Conservation (phyloP, 2,888 invertebrate species). For the Zhuqinia jingwanae region DNA sequence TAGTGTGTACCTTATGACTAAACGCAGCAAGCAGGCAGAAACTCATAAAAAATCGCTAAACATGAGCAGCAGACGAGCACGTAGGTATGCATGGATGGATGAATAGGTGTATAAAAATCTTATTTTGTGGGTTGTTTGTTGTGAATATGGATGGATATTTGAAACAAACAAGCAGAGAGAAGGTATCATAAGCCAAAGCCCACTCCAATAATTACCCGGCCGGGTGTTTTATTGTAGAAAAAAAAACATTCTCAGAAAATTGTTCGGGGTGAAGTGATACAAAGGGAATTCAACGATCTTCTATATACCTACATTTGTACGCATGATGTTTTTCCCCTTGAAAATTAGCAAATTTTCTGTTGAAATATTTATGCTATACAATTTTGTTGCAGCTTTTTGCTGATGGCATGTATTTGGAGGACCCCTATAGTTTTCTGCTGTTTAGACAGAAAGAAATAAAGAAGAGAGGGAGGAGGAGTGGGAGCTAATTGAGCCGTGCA, state of each 20-base stretch:
- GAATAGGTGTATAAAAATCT: no score
- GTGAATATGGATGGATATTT: neutral
- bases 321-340: no score
- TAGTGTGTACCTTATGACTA: no score
- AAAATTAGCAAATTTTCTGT: neutral
- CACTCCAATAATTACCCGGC: conserved; percentile 49
- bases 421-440: no score
- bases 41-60: no score
- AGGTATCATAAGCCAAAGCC: conserved; percentile 19
- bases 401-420: no score
- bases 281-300: neutral
- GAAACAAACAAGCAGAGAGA: no score
- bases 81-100: neutral
- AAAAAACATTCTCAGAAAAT: neutral
- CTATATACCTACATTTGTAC: no score
- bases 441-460: neutral
- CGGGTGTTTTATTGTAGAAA: conserved; percentile 40
- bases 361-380: neutral
- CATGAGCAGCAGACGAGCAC: no score
- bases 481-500: conserved; percentile 24
- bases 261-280: neutral
- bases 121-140: no score
- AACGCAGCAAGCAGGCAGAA: no score
- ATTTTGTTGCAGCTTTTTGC: no score
- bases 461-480: neutral